Base-by-base conservation (phyloP, 1,140 invertebrate species). In the Monochamus saltuarius region DNA sequence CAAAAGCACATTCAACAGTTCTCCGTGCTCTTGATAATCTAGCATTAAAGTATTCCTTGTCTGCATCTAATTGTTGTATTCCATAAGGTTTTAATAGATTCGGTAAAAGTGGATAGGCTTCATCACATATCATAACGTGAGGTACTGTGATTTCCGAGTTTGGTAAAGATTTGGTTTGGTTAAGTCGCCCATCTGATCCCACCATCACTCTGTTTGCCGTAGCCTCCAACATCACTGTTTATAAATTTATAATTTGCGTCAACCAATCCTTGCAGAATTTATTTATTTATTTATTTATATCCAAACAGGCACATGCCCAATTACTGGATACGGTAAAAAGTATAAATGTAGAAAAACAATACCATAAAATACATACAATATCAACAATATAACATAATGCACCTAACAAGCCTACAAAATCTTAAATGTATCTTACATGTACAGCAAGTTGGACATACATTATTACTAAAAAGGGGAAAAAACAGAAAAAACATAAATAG, bases 201-300 rank as follows among this genome's bases (percentile, higher is more conserved):
- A 29, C 66, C 68, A 62, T 79, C 78, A 59, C 73, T 73, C 56
- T 75, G 62, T 59, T 68, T 73, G 8, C 76, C 75, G 61, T 71
- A 73, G 11, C 58, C 61, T 10, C 78, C 77, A 34, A 80, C 65
- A 53, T 78, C 74, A 36, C 78, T 65, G 2, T 60, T 51, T 19
- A 67, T 65, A 61, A 80, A 79, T 42, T 61, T 63, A 62, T 74
- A 75, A 61, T 77, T 66, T 37, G 71, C 66, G 71, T 78, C 75
- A 19, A 45, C 70, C 7, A 74, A 58, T 7, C 70, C 78, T 46
- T 78, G 64, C n/a, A 80, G 58, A 13, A 78, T 71, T n/a, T n/a
- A n/a, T n/a, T n/a, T n/a, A n/a, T n/a, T n/a, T n/a, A n/a, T n/a
- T n/a, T n/a, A n/a, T n/a, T n/a, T n/a, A n/a, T n/a, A n/a, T n/a